Conservation (phyloP, 2,888 invertebrate genomes). For the Hyppa rectilinea region DNA sequence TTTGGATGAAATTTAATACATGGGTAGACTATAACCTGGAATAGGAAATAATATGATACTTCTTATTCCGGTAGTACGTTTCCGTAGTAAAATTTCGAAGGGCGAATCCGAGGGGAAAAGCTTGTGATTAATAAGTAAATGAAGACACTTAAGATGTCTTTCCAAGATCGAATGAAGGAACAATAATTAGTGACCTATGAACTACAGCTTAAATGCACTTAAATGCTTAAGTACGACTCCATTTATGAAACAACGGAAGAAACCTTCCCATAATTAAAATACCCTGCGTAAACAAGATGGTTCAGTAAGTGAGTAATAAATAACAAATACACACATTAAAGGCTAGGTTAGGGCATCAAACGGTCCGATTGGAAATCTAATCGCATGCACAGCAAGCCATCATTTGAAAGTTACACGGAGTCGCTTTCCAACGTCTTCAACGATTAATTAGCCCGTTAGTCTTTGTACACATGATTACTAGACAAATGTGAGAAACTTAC, state of each 20-base stretch:
- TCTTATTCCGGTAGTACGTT: too few relatives aligned
- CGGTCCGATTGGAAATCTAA: conserved; percentile 73
- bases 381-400: conserved; percentile 68
- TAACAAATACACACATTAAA: conserved; percentile 53
- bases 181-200: conserved; percentile 12
- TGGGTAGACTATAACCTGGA: too few relatives aligned
- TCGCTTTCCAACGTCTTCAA: conserved; percentile 72
- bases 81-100: too few relatives aligned
- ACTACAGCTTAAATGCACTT: neutral
- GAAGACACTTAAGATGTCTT: neutral
- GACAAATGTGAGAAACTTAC: conserved; percentile 59
- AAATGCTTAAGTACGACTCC: neutral
- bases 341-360: conserved; percentile 61
- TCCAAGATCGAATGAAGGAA: neutral
- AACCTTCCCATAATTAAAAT: conserved; percentile 36
- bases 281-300: conserved; percentile 34
- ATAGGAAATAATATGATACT: too few relatives aligned
- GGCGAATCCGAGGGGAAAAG: too few relatives aligned
- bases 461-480: conserved; percentile 65
- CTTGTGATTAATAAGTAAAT: neutral
- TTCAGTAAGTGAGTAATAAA: conserved; percentile 48
- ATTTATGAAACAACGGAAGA: neutral
- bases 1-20: too few relatives aligned
- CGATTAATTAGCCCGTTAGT: conserved; percentile 75
- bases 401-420: conserved; percentile 72